These are phyloP conservation scores for Pogonophryne albipinna DNA, from an alignment of 2,797 vertebrate genomes.

Conservation along the genomic window DNA sequence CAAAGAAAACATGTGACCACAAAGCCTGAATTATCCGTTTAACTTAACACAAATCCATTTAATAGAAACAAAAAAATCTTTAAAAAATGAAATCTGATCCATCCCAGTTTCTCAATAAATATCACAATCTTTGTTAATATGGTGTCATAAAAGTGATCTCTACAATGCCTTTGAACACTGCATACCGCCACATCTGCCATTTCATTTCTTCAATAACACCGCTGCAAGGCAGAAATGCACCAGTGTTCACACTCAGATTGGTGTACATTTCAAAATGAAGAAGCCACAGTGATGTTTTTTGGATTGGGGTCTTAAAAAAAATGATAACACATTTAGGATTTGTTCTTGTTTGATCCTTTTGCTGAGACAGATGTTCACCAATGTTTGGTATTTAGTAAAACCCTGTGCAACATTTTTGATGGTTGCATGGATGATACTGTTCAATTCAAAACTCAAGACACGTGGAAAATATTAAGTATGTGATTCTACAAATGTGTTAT, in stretches of 20 bases:
- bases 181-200: conserved; percentile 3
- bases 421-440: background rate
- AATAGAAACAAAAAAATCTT: conserved; percentile 4
- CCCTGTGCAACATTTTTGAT: conserved; percentile 7
- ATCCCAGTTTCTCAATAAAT: conserved; percentile 32
- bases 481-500: conserved; percentile 28
- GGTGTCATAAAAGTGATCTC: conserved; percentile 3
- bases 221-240: too few relatives aligned
- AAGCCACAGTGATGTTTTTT: background rate
- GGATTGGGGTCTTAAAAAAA: background rate
- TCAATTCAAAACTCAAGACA: conserved; percentile 27
- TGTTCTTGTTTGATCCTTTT: background rate
- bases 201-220: conserved; percentile 16
- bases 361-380: conserved; percentile 17
- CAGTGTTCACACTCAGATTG: too few relatives aligned
- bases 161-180: conserved; percentile 5
- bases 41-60: conserved; percentile 7
- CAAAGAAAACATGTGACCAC: background rate
- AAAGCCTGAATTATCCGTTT: conserved; percentile 39
- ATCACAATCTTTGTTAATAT: conserved; percentile 13
- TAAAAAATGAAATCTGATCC: conserved; percentile 3
- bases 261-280: background rate
- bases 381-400: conserved; percentile 19
- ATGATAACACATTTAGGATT: background rate
- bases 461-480: conserved; percentile 35